phyloP scores from a whole-genome alignment of 2,113 vertebrate genomes.

The Dasypus novemcinctus region DNA sequence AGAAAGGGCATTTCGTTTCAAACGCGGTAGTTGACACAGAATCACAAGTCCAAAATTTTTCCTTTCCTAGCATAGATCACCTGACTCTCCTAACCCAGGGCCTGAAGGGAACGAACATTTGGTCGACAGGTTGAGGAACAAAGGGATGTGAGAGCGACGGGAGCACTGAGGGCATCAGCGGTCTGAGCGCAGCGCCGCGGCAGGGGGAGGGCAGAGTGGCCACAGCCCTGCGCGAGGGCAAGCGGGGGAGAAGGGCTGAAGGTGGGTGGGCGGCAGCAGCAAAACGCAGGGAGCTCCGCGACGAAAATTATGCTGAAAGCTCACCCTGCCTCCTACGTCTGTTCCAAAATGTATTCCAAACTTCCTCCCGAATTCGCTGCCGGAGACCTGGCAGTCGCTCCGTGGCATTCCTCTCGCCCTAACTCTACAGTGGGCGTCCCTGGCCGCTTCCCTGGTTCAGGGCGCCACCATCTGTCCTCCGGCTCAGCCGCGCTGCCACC shows the following conservation, averaged over 20 bases:
- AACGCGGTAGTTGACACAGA: not conserved
- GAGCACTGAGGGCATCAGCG: not conserved
- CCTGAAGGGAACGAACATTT: not conserved
- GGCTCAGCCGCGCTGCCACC: not conserved
- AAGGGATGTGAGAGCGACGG: not conserved
- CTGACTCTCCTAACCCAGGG: not conserved
- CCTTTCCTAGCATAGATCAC: not conserved
- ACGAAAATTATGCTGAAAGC: not conserved
- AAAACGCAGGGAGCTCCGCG: not conserved
- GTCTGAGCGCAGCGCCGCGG: fast-evolving
- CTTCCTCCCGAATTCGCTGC: not conserved
- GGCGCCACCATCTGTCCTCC: not conserved
- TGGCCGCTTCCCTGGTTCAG: not conserved
- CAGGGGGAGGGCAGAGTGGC: too few relatives aligned
- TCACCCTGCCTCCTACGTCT: not conserved
- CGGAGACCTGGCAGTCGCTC: not conserved
- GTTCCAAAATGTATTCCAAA: not conserved
- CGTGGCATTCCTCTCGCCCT: not conserved
- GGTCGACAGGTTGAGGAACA: not conserved
- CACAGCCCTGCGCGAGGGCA: too few relatives aligned
- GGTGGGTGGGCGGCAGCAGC: not conserved
- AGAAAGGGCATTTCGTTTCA: not conserved
- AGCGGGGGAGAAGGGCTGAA: too few relatives aligned
- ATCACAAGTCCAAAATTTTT: not conserved
- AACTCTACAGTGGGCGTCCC: too few relatives aligned